Base-by-base conservation (phyloP, 2,113 vertebrate species). In the Candoia aspera region DNA sequence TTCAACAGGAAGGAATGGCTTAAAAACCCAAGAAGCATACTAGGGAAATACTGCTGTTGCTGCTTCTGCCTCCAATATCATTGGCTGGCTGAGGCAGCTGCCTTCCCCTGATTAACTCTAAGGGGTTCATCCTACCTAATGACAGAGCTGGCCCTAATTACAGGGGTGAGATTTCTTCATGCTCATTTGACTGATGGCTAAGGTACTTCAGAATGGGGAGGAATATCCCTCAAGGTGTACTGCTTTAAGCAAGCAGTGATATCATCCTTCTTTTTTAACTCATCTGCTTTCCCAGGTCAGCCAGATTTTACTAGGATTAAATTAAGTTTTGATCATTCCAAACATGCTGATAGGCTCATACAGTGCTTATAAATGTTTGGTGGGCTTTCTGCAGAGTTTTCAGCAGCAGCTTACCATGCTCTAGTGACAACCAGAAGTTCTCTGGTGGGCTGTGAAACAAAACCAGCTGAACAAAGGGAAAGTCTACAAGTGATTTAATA, bases 11-110 rank as follows among this genome's bases (percentile, higher is more conserved):
- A 5, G 49, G 6, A 49, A 49, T 49, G 49, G 49, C 49, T 49
- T 49, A 49, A 49, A 49, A 49, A 49, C 49, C 6, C 49, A 49
- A 49, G 92, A 89, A 94, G 94, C 95, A 64, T 91, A 84, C 91
- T 10, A 83, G 95, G 95, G 94, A 60, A 49, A 1, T 0, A 79
- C 6, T 89, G 88, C 37, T 42, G 49, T 8, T 49, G 49, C 49
- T 49, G 49, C 49, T 49, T 5, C 49, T 49, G 49, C 49, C 49
- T 49, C 49, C 49, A 49, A 49, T 49, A 8, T 49, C 49, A 49
- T 49, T 8, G 4, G 49, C 49, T 49, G 49, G 6, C 49, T 49
- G 49, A 49, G 49, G 49, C 49, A 49, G 49, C 49, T 49, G 49
- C 49, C 49, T 49, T 49, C 49, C 49, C 49, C 49, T 49, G 49